Conservation (phyloP, 1,140 invertebrate species). For the Cyrtorhinus lividipennis region DNA sequence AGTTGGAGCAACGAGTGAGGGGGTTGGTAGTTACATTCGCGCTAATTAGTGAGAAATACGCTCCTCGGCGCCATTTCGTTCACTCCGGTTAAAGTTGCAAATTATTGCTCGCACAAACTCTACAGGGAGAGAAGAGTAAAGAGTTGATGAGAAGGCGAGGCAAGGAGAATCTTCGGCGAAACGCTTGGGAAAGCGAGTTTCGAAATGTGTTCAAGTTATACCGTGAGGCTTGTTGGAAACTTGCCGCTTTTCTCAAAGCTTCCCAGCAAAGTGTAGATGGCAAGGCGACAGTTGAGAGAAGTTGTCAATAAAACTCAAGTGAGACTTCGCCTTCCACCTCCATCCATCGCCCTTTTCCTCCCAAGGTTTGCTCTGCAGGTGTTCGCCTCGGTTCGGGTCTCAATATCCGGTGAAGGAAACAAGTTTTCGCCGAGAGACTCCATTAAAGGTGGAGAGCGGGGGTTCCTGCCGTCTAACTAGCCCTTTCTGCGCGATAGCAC, state of each 20-base stretch:
- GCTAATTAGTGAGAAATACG: conserved; percentile 6
- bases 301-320: conserved; percentile 8
- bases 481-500: conserved; percentile 14
- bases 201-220: no score
- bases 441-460: conserved; percentile 6
- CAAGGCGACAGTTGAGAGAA: not conserved
- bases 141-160: not conserved
- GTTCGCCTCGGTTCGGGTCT: not conserved
- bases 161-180: not conserved
- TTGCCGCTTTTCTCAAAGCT: not conserved
- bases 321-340: no score
- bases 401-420: conserved; percentile 9
- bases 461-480: conserved; percentile 14
- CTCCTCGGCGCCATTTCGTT: conserved; percentile 1
- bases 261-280: not conserved
- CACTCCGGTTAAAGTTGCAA: not conserved
- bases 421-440: not conserved
- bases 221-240: no score
- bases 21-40: not conserved
- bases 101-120: not conserved
- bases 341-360: no score
- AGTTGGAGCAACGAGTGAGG: no score
- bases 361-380: not conserved
- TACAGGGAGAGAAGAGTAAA: not conserved
- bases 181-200: not conserved